These are phyloP conservation scores for Spodoptera litura DNA, from an alignment of 1,140 invertebrate species.

Conservation along the genomic window DNA sequence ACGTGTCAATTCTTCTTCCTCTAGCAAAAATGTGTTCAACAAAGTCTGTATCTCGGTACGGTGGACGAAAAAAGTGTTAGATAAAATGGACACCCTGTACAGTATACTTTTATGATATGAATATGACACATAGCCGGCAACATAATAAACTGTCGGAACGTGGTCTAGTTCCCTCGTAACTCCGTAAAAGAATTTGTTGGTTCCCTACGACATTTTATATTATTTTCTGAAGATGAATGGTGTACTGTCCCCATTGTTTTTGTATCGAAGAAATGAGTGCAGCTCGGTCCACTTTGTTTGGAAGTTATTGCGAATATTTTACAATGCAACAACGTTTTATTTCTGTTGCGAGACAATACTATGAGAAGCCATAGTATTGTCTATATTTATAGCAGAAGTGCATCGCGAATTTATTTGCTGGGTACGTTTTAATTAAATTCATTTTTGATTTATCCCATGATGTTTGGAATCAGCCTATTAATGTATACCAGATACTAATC, in stretches of 20 bases:
- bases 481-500: no score
- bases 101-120: constrained; percentile 31
- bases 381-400: neutral
- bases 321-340: constrained; percentile 33
- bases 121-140: constrained; percentile 27
- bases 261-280: constrained; percentile 53
- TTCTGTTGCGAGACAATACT: neutral
- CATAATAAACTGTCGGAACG: constrained; percentile 51
- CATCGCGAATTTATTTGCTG: neutral
- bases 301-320: constrained; percentile 53
- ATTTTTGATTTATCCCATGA: no score
- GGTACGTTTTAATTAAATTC: neutral
- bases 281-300: constrained; percentile 33
- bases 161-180: constrained; percentile 30
- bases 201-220: constrained; percentile 48
- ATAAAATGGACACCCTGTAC: no score
- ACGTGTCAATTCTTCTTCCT: no score
- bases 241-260: constrained; percentile 53
- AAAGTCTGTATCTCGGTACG: no score
- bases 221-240: constrained; percentile 46
- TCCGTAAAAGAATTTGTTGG: constrained; percentile 51
- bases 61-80: no score
- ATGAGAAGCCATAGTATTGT: neutral
- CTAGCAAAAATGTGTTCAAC: no score
- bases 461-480: no score